These are phyloP conservation scores for Gymnocypris eckloni DNA, from an alignment of 2,797 vertebrate species.

Conservation along the genomic window DNA sequence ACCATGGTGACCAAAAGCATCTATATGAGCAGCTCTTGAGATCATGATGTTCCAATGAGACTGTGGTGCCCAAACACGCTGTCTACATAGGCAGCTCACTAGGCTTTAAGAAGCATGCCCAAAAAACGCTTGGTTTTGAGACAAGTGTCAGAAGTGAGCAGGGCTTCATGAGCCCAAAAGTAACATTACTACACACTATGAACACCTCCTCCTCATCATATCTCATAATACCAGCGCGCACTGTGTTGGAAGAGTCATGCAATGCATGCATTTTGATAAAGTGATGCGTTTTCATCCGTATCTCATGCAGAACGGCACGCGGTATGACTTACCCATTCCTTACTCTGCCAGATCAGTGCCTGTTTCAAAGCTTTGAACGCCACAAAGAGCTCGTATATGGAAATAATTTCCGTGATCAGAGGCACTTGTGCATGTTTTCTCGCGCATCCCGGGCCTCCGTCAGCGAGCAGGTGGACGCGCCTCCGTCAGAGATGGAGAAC, in stretches of 20 bases:
- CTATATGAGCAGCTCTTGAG: background rate
- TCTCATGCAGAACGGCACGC: conserved; percentile 28
- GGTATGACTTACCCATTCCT: conserved; percentile 14
- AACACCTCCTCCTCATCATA: background rate
- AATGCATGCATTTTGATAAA: background rate
- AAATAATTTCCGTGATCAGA: conserved; percentile 70
- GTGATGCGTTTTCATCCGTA: conserved; percentile 43
- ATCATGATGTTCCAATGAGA: background rate
- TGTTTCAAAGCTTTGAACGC: conserved; percentile 68
- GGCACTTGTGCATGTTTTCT: conserved; percentile 82
- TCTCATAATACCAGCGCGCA: background rate
- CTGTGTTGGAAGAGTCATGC: background rate
- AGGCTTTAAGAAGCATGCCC: background rate
- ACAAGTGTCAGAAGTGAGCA: conserved; percentile 11
- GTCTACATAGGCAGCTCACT: background rate
- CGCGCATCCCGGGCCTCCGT: conserved; percentile 79
- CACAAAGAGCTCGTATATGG: conserved; percentile 34
- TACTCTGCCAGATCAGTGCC: conserved; percentile 71
- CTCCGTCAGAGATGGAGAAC: conserved; percentile 81
- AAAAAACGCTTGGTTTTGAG: conserved; percentile 4
- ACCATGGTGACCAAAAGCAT: background rate
- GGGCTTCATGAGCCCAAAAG: background rate
- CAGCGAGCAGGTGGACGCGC: conserved; percentile 89
- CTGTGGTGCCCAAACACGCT: background rate
- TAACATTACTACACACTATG: background rate